A percentile compares a stretch with the other conserved stretches of the same genome.
phyloP scores from a whole-genome alignment of 2,113 vertebrate species.

The Tragelaphus buxtoni region DNA sequence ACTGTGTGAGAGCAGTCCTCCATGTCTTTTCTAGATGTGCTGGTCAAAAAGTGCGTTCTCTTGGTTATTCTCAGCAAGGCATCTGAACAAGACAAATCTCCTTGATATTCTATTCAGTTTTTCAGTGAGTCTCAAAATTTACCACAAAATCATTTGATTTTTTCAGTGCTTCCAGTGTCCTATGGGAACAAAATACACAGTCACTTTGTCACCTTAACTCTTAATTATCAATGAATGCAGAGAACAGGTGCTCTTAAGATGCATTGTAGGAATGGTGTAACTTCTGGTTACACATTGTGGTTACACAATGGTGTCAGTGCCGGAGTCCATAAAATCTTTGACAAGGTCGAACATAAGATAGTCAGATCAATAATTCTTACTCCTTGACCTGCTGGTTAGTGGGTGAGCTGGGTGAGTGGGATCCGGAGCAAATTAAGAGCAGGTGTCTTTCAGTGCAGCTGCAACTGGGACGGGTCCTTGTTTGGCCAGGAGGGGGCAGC shows the following conservation, averaged over 20 bases:
- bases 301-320: not conserved
- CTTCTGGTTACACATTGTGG: not conserved
- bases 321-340: not conserved
- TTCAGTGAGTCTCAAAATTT: not conserved
- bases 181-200: not conserved
- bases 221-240: not conserved
- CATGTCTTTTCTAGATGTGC: not conserved
- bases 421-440: not conserved
- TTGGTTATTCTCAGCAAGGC: not conserved
- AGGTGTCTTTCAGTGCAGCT: not conserved
- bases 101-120: slow-evolving; percentile 4
- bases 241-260: not conserved
- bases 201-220: not conserved
- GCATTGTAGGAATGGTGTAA: not conserved
- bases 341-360: not conserved
- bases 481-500: slow-evolving; percentile 30
- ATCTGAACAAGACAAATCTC: not conserved
- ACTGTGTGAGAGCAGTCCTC: not conserved
- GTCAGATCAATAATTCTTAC: not conserved
- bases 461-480: not conserved
- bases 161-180: not conserved
- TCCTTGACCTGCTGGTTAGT: not conserved
- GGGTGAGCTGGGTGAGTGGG: not conserved
- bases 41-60: not conserved
- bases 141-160: slow-evolving; percentile 15